Base-by-base conservation (phyloP, 2,888 invertebrate genomes). In the Proisotoma minuta region DNA sequence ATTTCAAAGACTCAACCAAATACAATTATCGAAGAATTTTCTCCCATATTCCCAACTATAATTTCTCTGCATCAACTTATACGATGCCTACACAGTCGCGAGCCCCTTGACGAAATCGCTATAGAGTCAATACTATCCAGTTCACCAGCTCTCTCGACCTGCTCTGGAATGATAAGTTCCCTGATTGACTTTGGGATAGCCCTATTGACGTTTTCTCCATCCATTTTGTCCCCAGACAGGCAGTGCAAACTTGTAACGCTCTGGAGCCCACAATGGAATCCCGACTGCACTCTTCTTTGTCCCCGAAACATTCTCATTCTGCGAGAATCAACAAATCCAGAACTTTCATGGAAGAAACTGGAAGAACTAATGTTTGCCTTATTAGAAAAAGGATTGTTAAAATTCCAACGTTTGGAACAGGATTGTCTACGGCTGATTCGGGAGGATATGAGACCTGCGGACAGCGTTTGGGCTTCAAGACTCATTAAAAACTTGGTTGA, bases 241-340 rank as follows among this genome's bases (percentile, higher is more conserved):
- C 56, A 59, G 10, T 24, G 43, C 12, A 40, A 61, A 27, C 62
- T 71, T n/a, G 49, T 68, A 8, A 5, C 12, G 1, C 64, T 64
- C 39, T 71, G 69, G 71, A 61, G 50, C n/a, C 56, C 28, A 12
- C 23, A 59, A 15, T 69, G 65, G 68, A 69, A 50, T 2, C 12
- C 18, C 3, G 43, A 50, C 2, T 43, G 34, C 12, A 67, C 61
- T 24, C 28, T 73, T 20, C 22, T 73, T 2, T 67, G 67, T 50
- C 60, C 71, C 0, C 34, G 68, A 57, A 73, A 73, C 53, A 26
- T 73, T 8, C 57, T 69, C 26, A 48, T 73, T 10, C 57, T 70
- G 12, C 28, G 62, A 5, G 58, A 63, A 34, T 67, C 68, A 1
- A 18, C 12, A 15, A 48, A 59, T 34, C 59, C 60, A 4, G 51